Evolutionary conservation across 1,140 invertebrate species (phyloP).

Genomic region (roundworm (Caenorhabditis elegans)): DNA sequence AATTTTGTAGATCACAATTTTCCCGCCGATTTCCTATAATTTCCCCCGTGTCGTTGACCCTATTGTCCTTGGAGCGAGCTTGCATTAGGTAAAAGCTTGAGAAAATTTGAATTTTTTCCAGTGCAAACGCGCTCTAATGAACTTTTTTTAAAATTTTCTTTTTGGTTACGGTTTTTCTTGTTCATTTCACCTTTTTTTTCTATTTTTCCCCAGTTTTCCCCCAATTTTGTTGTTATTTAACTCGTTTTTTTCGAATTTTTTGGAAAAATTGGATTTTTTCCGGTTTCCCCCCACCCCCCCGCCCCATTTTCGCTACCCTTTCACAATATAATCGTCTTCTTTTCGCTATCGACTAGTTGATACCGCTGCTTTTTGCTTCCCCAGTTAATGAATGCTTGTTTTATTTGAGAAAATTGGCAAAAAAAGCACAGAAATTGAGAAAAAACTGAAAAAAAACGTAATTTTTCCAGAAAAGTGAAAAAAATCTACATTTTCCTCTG

Average conservation of each 20-base stretch:
- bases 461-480: neutral
- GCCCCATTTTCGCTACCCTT: neutral
- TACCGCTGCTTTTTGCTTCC: neutral
- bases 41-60: neutral
- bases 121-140: neutral
- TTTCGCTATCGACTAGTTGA: neutral
- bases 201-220: neutral
- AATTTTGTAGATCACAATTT: slow-evolving; percentile 76
- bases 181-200: too few species aligned
- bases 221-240: neutral
- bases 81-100: too few species aligned
- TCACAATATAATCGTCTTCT: neutral
- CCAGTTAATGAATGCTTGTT: neutral
- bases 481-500: too few species aligned
- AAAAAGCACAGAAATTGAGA: neutral
- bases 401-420: neutral
- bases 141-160: neutral
- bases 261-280: too few species aligned
- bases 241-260: neutral
- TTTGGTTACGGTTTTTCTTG: neutral
- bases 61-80: too few species aligned
- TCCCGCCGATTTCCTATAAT: neutral
- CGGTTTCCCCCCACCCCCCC: neutral
- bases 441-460: too few species aligned
- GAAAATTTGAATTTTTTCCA: too few species aligned